Base-by-base conservation (phyloP, 37 sponge, comb jelly and placozoan species). In the Corticium candelabrum region DNA sequence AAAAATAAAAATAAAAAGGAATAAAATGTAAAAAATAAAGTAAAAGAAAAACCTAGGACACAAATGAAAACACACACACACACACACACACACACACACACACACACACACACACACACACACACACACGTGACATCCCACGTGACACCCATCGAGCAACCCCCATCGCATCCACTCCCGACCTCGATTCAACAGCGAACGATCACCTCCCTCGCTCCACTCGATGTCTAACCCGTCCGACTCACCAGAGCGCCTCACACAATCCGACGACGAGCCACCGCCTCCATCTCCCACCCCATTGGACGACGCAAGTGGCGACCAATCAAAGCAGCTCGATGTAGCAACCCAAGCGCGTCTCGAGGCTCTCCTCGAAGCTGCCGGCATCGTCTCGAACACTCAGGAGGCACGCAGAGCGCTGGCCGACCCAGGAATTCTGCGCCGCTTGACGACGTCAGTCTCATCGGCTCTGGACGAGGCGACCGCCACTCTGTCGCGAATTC, bases 381-480 rank as follows among this genome's bases (percentile, higher is more conserved):
- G 91, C 62, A 81, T 86, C 2, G 83, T 80, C n/a, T 84, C 80
- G 30, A 68, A 85, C 30, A 81, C 91, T 4, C 78, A 90, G 37
- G 73, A 86, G 1, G 91, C 86, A 62, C 80, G 87, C 37, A 80
- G 75, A 68, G 86, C 91, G 36, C 84, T 90, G 38, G 82, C 86
- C 35, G 91, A 90, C 68, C 91, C 91, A 73, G 91, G 87, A 76
- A 87, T 90, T 67, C 88, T 90, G 68, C 82, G 91, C 21, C 83
- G 86, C 68, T 41, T 90, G 50, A 90, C 91, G 38, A 87, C 79
- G 73, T 84, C 85, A 80, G 91, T 90, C n/a, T 87, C 88, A 37
- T 79, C 74, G 56, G 91, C 91, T 21, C 62, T 90, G 39, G 91
- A 90, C 39, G 91, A 90, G 39, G 91, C 91, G 30, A 88, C 91